A percentile compares a stretch with the other conserved stretches of the same genome.
These are phyloP conservation scores for Dioctria rufipes DNA, from an alignment of 2,888 invertebrate genomes.

Conservation along the genomic window DNA sequence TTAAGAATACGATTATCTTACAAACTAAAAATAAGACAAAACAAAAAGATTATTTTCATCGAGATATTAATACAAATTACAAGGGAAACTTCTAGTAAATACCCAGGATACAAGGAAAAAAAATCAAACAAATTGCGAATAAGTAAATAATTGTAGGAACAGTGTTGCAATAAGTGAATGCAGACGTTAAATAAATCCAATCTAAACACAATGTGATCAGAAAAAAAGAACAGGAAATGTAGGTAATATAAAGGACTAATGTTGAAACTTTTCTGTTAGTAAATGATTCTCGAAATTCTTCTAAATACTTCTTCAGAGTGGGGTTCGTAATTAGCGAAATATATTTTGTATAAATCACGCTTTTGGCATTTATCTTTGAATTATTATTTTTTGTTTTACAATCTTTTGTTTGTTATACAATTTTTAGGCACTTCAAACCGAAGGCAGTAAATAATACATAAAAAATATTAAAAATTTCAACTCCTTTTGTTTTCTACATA, in stretches of 20 bases:
- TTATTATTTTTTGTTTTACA: too few species aligned
- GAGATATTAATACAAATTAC: constrained; percentile 3
- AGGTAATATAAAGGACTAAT: neutral
- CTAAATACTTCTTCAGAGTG: too few species aligned
- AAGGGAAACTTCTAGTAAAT: neutral
- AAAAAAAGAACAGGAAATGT: too few species aligned
- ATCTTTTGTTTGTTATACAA: neutral
- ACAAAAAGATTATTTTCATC: neutral
- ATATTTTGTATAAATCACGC: too few species aligned
- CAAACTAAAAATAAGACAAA: constrained; percentile 36
- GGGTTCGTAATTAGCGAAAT: too few species aligned
- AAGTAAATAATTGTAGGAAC: neutral
- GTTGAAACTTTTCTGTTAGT: too few species aligned
- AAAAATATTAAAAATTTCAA: too few species aligned
- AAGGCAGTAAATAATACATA: neutral
- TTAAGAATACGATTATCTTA: constrained; percentile 46
- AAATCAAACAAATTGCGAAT: neutral
- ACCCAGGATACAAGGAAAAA: neutral
- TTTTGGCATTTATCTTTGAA: too few species aligned
- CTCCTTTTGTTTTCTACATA: too few species aligned
- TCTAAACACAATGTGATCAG: too few species aligned
- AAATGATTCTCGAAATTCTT: too few species aligned
- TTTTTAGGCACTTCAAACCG: constrained; percentile 36
- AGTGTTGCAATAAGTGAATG: neutral
- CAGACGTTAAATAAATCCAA: neutral